Evolutionary conservation across 1,140 invertebrate species (phyloP), one percentile per base, ranked within the genome.

Genomic region (Ladona fulva): DNA sequence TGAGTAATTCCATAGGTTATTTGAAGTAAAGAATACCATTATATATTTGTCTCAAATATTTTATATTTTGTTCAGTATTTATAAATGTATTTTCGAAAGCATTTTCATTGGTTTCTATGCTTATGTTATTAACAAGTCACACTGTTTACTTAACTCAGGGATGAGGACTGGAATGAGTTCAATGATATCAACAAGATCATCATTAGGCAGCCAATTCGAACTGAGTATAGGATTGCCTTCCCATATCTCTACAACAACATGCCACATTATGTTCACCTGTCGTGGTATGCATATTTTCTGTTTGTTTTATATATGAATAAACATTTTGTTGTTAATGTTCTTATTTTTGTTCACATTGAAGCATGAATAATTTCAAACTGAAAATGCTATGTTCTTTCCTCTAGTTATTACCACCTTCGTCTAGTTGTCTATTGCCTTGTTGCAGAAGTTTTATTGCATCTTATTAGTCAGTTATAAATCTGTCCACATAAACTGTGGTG

Each of bases 111-210:
- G 59, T 16, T 8, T 78, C 76, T 77, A 19, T n/a, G 11, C 1
- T 77, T 79, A n/a, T 76, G 19, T 79, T 75, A n/a, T 80, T 66
- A 78, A 74, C 25, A n/a, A 74, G 44, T 75, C 42, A 74, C 78
- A 77, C 78, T n/a, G n/a, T n/a, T n/a, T 80, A 79, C 79, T 74
- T 81, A 79, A 87, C 88, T 52, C 81, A 94, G 94, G 16, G 98
- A 99, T 88, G 98, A 99, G 89, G 98, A 99, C 86, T 99, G 98
- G 98, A 99, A 99, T 88, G 98, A 99, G 86, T 99, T 99, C 83
- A 99, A 99, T 88, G 98, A 99, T 84, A 99, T 99, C 77, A 99
- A 99, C 83, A 99, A 99, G 85, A 99, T 99, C 80, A 99, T 99
- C 78, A 99, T 99, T 82, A 87, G 98, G 37, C 97, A 99, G 83